Conservation (phyloP, 2,797 vertebrate species). For the Capromys pilorides region DNA sequence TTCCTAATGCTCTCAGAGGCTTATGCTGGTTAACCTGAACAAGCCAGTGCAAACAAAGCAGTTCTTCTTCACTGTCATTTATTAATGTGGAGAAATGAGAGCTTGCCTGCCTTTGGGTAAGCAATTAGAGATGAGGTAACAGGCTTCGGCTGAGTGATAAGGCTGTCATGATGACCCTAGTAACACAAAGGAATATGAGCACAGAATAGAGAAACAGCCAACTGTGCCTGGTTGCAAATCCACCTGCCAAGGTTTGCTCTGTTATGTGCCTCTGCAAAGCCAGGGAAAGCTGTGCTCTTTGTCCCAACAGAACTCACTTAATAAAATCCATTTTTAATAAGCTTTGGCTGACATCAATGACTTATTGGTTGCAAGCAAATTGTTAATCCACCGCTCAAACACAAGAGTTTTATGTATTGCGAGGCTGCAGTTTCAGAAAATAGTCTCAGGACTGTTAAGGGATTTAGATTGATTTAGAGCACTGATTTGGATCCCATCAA, state of each 20-base stretch:
- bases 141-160: conserved; percentile 65
- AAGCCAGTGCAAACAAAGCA: conserved; percentile 72
- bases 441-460: background rate
- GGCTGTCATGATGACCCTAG: conserved; percentile 63
- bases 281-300: background rate
- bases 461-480: background rate
- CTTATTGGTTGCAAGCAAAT: conserved; percentile 40
- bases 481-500: conserved; percentile 2
- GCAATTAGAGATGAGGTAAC: conserved; percentile 76
- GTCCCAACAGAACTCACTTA: conserved; percentile 31
- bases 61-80: conserved; percentile 75
- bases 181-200: conserved; percentile 68
- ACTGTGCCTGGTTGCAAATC: background rate
- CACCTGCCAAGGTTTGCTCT: conserved; percentile 30
- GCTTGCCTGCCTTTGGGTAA: conserved; percentile 72
- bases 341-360: conserved; percentile 57
- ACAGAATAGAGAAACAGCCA: conserved; percentile 58
- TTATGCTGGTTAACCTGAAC: background rate
- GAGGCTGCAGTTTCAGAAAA: conserved; percentile 11
- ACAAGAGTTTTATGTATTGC: background rate
- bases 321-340: conserved; percentile 60
- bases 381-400: conserved; percentile 52
- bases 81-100: conserved; percentile 74
- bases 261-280: background rate
- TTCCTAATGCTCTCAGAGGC: conserved; percentile 43